Base-by-base conservation (phyloP, 2,888 invertebrate genomes). In the Cephus runcator region DNA sequence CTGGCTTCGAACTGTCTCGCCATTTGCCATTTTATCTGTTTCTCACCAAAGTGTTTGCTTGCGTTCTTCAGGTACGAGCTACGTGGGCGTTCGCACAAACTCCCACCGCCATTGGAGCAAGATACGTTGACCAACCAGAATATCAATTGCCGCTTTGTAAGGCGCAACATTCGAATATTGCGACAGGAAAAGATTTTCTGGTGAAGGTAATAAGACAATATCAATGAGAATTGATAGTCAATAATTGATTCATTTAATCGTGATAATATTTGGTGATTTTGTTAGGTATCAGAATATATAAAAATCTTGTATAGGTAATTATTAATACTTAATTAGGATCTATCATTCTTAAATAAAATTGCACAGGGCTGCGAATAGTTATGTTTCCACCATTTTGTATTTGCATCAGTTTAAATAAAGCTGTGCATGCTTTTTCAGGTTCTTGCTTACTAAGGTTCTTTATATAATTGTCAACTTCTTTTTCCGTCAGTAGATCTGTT, bases 291-390 rank as follows among this genome's bases (percentile, higher is more conserved):
- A 23, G 23, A 56, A 23, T 73, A 35, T 34, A 73, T 78, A 73
- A 69, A 81, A 75, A 34, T 71, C 31, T 12, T 71, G 34, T 71
- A 71, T 71, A 71, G 30, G 23, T 23, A 56, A 23, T 23, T 23
- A 23, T 56, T 56, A 71, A 71, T 71, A 34, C 12, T 77, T 85
- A 79, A 81, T 81, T 82, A 77, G 74, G 68, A 69, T 85, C 80
- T 69, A 79, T 86, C 77, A 81, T 85, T 79, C 80, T 82, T 56
- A 81, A 80, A 75, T 90, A 91, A 84, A 88, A 91, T 81, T 91
- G 87, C 36, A 89, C 84, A 35, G 91, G 90, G 80, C 85, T 89
- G 69, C 69, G 82, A 76, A 91, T 82, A 71, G 69, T 40, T 34
- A 85, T 79, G 77, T 86, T 78, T 71, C 82, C 80, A 15, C 77